Percentiles rank a stretch among this genome's conserved stretches.
These are phyloP conservation scores for Drosophila anomalata DNA, from an alignment of 2,888 invertebrate genomes.

Conservation along the genomic window DNA sequence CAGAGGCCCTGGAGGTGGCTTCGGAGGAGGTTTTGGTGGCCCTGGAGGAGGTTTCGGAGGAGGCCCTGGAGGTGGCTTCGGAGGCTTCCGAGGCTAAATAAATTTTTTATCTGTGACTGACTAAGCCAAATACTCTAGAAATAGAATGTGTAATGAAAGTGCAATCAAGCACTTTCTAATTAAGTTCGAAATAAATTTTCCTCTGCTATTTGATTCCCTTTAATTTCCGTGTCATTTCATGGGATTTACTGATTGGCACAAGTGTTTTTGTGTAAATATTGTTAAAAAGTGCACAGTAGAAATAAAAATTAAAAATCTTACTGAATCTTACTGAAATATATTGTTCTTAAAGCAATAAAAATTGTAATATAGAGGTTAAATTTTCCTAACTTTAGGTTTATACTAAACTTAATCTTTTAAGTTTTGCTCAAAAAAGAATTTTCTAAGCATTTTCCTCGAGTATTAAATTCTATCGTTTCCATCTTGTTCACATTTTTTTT, in stretches of 20 bases:
- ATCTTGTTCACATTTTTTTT: slow-evolving; percentile 1
- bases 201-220: slow-evolving; percentile 26
- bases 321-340: not conserved
- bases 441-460: not conserved
- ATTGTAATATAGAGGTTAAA: not conserved
- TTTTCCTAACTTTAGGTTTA: not conserved
- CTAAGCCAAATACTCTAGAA: slow-evolving; percentile 24
- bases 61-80: not conserved
- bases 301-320: not conserved
- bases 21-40: slow-evolving; percentile 6
- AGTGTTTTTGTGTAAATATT: slow-evolving; percentile 3
- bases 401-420: not conserved
- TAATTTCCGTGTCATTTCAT: slow-evolving; percentile 47
- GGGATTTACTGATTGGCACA: slow-evolving; percentile 15
- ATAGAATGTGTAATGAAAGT: slow-evolving; percentile 36
- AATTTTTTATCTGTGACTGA: slow-evolving; percentile 33
- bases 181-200: slow-evolving; percentile 32
- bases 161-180: slow-evolving; percentile 35
- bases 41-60: slow-evolving; percentile 15
- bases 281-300: not conserved
- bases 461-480: slow-evolving; percentile 12
- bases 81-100: slow-evolving; percentile 18
- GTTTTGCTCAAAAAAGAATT: not conserved
- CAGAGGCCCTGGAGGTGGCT: slow-evolving; percentile 6
- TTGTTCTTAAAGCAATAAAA: not conserved